Evolutionary conservation across 30 jellyfish, hydroid and myxozoan genomes (phyloP).

Genomic region (Clytia hemisphaerica): DNA sequence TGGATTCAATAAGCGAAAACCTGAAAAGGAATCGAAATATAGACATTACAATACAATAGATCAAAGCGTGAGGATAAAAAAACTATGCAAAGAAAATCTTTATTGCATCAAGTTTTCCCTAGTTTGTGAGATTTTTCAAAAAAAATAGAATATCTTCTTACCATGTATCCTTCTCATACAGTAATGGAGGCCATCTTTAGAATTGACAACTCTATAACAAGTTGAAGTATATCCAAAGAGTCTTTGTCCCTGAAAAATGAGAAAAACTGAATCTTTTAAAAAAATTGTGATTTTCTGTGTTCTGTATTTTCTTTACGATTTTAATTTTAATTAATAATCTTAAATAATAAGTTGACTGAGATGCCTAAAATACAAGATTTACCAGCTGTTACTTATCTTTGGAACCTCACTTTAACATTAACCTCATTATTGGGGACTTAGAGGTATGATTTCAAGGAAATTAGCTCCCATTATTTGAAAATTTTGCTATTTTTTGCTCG

Average conservation of each 20-base stretch:
- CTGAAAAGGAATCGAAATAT: conserved; percentile 13
- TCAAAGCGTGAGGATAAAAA: neutral
- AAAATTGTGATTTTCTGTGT: too few species aligned
- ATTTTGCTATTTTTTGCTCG: too few species aligned
- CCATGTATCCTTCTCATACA: conserved; percentile 87
- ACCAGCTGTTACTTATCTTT: too few species aligned
- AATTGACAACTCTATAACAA: conserved; percentile 66
- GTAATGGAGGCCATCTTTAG: conserved; percentile 82
- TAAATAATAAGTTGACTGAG: too few species aligned
- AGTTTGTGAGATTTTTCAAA: conserved; percentile 34
- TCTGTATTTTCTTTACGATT: too few species aligned
- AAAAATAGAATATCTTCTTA: conserved; percentile 10
- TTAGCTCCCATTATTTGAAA: too few species aligned
- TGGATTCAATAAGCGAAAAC: conserved; percentile 73
- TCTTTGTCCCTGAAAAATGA: conserved; percentile 47
- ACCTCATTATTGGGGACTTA: too few species aligned
- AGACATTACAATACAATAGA: neutral
- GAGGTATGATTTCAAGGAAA: too few species aligned
- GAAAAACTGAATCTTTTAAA: neutral
- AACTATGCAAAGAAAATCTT: too few species aligned
- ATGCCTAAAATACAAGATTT: too few species aligned
- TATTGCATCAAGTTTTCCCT: conserved; percentile 22
- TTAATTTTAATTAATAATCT: too few species aligned
- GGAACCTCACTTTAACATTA: too few species aligned
- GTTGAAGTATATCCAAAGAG: conserved; percentile 49